Conservation (phyloP, 2,113 vertebrate species). For the Stomatorhinus ivindoensis region DNA sequence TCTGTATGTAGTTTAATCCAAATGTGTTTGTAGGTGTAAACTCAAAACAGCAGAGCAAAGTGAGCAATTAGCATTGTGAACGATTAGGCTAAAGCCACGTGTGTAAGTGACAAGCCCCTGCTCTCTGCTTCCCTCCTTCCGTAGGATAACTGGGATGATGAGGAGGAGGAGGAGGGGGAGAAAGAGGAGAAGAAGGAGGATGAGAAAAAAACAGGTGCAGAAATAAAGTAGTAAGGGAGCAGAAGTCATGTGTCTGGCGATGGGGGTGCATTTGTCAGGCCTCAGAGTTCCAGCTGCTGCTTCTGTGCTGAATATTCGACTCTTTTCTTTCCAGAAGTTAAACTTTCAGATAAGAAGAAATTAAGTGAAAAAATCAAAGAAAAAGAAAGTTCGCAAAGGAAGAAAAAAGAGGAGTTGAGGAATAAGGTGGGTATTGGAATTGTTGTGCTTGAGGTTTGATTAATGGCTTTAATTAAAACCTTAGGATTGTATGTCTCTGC, state of each 20-base stretch:
- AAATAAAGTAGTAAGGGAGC: background rate
- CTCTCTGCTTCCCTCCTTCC: background rate
- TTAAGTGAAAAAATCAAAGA: slow-evolving; percentile 76
- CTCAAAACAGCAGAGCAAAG: background rate
- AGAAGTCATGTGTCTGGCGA: background rate
- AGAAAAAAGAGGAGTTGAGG: slow-evolving; percentile 69
- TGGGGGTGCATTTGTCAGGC: background rate
- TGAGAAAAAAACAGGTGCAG: slow-evolving; percentile 65
- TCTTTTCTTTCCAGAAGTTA: slow-evolving; percentile 55
- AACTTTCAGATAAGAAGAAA: slow-evolving; percentile 79
- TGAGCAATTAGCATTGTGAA: background rate
- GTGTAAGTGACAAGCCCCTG: background rate
- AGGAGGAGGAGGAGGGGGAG: slow-evolving; percentile 60
- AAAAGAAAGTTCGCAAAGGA: slow-evolving; percentile 68
- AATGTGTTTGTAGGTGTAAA: background rate
- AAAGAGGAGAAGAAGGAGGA: slow-evolving; percentile 55
- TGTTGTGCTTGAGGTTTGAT: background rate
- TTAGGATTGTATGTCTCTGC: background rate
- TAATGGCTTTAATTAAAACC: background rate
- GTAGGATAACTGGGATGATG: slow-evolving; percentile 85
- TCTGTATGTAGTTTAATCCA: background rate
- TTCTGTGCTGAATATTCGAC: background rate
- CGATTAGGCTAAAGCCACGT: background rate
- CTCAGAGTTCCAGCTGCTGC: background rate
- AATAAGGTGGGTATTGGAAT: slow-evolving; percentile 57